Base-by-base conservation (phyloP, 2,113 vertebrate species). In the Ailurus styani region DNA sequence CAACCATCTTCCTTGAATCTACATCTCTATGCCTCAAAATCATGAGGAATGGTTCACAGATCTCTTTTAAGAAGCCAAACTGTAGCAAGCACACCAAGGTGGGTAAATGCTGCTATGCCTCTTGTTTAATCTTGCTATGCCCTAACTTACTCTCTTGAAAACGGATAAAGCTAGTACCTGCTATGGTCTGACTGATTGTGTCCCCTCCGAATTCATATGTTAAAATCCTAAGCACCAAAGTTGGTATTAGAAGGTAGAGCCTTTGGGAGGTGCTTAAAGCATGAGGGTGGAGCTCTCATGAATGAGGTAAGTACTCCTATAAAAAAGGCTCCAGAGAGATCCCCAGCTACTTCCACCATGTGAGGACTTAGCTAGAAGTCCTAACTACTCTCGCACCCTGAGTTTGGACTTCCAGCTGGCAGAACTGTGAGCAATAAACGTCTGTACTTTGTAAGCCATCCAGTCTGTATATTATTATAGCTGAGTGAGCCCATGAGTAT, bases 71-170 rank as follows among this genome's bases (percentile, higher is more conserved):
- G 7, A 77, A 3, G 7, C 3, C 15, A 73, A 31, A 12, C 5
- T 57, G 1, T 37, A 20, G 29, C 8, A 13, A 34, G 2, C n/a
- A 7, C 9, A 17, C 13, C 34, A 0, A 3, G 6, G 14, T 55
- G 3, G 68, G 6, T 40, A 37, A 37, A 62, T 29, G 7, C 15
- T 29, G 7, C 15, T 40, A 2, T 0, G 13, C 1, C 11, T 89
- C 31, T 82, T 27, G 20, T 52, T 64, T 60, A 73, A 34, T 70
- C 25, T 55, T 40, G 2, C 21, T 85, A 13, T 29, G 9, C 29
- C 5, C 83, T 10, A 52, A 2, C 27, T 78, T n/a, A 87, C 27
- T 87, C 2, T 75, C 17, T 13, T 50, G 31, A 29, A 87, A 79
- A 40, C 50, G 52, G 20, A 45, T 68, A 37, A 81, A 91, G 94